Conservation (phyloP, 2,113 vertebrate genomes). For the Salvelinus fontinalis region DNA sequence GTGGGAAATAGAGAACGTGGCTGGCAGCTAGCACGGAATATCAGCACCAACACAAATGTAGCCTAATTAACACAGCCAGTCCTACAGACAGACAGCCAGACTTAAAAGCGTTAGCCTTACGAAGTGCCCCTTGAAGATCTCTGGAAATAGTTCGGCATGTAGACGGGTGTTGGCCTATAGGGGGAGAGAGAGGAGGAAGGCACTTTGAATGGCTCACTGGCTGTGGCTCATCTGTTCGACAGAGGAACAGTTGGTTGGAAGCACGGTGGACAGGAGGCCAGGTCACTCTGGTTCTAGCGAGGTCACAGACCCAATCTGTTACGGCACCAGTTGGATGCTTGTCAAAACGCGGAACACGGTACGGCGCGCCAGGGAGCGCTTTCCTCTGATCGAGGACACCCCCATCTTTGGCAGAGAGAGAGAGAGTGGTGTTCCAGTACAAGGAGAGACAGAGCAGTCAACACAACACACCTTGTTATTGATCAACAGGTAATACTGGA, state of each 20-base stretch:
- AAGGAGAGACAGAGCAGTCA: background rate
- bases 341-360: constrained; percentile 23
- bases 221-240: constrained; percentile 14
- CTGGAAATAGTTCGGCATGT: background rate
- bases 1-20: background rate
- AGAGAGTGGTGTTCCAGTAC: background rate
- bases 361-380: constrained; percentile 16
- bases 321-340: constrained; percentile 21
- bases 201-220: background rate
- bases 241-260: constrained; percentile 27
- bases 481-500: constrained; percentile 4
- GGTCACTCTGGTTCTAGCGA: constrained; percentile 9
- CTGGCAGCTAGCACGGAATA: background rate
- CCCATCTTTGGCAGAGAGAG: background rate
- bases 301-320: constrained; percentile 28
- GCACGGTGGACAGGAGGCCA: constrained; percentile 4
- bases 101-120: background rate
- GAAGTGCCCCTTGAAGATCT: background rate
- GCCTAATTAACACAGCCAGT: background rate
- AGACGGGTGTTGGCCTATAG: background rate
- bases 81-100: no score
- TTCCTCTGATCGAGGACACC: background rate
- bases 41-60: background rate
- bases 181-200: background rate
- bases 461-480: constrained; percentile 15